Evolutionary conservation across 2,888 invertebrate species (phyloP).

Genomic region (Autographa gamma): DNA sequence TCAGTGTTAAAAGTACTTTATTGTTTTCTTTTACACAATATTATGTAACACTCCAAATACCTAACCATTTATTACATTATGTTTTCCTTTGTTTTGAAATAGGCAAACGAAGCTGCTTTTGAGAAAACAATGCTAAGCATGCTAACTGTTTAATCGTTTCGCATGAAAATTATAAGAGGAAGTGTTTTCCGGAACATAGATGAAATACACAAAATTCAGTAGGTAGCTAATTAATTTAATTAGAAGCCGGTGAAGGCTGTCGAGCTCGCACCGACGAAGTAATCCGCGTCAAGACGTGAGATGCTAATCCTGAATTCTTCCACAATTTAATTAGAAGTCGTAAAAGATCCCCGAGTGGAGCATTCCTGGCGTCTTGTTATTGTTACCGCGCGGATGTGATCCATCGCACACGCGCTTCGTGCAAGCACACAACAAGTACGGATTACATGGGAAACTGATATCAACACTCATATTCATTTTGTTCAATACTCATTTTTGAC

Average conservation of each 20-base stretch:
- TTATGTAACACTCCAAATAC: constrained; percentile 9
- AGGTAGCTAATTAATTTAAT: constrained; percentile 54
- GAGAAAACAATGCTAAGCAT: background rate
- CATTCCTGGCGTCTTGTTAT: constrained; percentile 24
- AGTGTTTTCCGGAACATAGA: constrained; percentile 15
- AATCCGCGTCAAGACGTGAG: constrained; percentile 43
- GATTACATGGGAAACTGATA: background rate
- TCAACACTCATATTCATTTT: background rate
- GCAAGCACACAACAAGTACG: background rate
- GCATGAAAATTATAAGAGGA: constrained; percentile 14
- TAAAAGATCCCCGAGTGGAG: constrained; percentile 26
- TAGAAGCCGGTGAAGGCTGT: constrained; percentile 42
- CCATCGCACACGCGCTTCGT: background rate
- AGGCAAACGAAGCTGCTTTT: background rate
- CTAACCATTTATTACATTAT: constrained; percentile 10
- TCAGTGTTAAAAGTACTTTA: constrained; percentile 18
- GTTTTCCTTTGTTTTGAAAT: background rate
- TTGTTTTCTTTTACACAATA: constrained; percentile 12
- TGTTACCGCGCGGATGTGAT: constrained; percentile 14
- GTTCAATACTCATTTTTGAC: background rate
- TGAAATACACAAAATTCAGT: constrained; percentile 40
- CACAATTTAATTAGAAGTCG: constrained; percentile 51
- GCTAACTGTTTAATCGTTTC: constrained; percentile 4
- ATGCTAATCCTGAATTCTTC: constrained; percentile 56
- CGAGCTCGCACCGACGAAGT: constrained; percentile 33